Conservation (phyloP, 2,113 vertebrate genomes). For the Zootoca vivipara region DNA sequence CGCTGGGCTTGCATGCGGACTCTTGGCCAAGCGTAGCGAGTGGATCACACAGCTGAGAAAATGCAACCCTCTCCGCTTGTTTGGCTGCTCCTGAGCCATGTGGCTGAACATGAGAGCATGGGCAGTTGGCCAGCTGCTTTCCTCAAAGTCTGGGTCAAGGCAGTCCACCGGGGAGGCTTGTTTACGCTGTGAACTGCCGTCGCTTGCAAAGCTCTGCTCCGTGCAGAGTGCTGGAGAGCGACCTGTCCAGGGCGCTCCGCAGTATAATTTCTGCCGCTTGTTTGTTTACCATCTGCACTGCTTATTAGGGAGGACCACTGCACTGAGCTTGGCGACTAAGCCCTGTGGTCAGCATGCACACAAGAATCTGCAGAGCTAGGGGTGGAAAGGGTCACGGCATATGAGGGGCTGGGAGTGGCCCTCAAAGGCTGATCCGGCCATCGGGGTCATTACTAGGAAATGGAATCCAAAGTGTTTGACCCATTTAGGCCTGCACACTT, state of each 20-base stretch:
- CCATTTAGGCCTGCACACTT: background rate
- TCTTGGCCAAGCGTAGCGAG: slow-evolving; percentile 37
- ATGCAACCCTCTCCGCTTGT: slow-evolving; percentile 37
- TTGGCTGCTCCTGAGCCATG: slow-evolving; percentile 45
- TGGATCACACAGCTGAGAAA: slow-evolving; percentile 46
- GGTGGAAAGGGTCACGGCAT: background rate
- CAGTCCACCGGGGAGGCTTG: slow-evolving; percentile 54
- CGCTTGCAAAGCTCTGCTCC: background rate
- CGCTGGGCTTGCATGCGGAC: background rate
- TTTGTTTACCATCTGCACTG: background rate
- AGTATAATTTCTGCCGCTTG: background rate
- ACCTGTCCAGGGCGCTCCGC: background rate
- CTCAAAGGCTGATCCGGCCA: background rate
- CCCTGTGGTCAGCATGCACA: background rate
- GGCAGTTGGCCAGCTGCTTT: slow-evolving; percentile 67
- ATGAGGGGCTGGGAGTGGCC: too few relatives aligned
- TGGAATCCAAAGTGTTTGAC: background rate
- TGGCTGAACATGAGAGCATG: slow-evolving; percentile 55
- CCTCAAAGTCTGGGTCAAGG: slow-evolving; percentile 55
- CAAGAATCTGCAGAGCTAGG: background rate
- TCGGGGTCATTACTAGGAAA: background rate
- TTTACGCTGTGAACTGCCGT: slow-evolving; percentile 47
- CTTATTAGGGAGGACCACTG: background rate
- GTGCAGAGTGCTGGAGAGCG: background rate
- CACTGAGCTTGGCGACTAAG: background rate